Evolutionary conservation across 2,113 vertebrate species (phyloP).

Genomic region (Tupaia tana): DNA sequence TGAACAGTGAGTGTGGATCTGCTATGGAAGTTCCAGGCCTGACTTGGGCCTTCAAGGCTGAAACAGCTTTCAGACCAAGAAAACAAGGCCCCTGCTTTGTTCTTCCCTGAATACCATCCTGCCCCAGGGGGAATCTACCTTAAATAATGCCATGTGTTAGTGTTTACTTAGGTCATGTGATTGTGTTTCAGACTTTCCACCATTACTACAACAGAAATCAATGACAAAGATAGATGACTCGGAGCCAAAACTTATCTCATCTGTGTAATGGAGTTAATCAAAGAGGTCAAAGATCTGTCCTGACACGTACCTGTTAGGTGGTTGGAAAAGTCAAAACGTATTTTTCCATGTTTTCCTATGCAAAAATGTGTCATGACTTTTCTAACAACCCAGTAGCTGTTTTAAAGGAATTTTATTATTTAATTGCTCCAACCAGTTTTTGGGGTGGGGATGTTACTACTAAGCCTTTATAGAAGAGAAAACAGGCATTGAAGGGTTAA

Average conservation of each 20-base stretch:
- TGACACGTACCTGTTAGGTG: background rate
- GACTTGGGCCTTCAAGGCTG: background rate
- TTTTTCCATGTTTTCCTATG: too few relatives aligned
- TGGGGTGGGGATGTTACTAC: background rate
- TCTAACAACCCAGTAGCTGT: background rate
- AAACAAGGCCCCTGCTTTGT: background rate
- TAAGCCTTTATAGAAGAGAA: background rate
- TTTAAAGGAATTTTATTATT: slow-evolving; percentile 9
- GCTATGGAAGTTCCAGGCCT: background rate
- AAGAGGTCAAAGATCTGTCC: background rate
- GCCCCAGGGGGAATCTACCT: background rate
- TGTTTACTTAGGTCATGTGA: background rate
- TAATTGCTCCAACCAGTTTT: background rate
- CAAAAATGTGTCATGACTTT: too few relatives aligned
- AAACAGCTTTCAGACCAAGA: rapidly evolving
- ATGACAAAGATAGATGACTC: background rate
- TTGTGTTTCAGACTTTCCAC: background rate
- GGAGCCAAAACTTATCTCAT: background rate
- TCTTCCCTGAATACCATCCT: background rate
- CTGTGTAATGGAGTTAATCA: background rate
- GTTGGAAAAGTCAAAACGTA: too few relatives aligned
- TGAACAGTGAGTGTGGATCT: background rate
- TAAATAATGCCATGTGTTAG: too few relatives aligned
- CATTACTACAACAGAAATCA: slow-evolving; percentile 2
- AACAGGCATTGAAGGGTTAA: background rate